phyloP scores from a whole-genome alignment of 2,113 vertebrate species.

The Sceloporus tristichus region DNA sequence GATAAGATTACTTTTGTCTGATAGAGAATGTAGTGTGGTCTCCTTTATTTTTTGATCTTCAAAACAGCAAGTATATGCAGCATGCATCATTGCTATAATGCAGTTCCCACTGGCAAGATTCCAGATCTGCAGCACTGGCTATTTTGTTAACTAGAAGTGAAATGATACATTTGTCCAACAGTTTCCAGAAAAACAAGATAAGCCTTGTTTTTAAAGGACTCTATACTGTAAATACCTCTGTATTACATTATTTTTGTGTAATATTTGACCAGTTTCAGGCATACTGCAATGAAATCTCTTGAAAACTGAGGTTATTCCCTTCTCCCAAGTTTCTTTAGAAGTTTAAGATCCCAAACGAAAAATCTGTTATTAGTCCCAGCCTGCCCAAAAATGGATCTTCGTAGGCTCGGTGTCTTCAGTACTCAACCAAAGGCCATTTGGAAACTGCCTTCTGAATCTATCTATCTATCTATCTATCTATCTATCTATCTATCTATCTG shows the following conservation, averaged over 20 bases:
- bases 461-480: background rate
- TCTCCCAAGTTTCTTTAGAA: background rate
- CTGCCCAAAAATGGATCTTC: background rate
- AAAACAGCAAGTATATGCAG: constrained; percentile 55
- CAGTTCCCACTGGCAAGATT: constrained; percentile 48
- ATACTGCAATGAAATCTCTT: background rate
- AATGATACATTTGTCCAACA: background rate
- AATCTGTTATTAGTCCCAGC: background rate
- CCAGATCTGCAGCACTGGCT: constrained; percentile 39
- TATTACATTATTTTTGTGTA: background rate
- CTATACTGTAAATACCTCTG: constrained; percentile 18
- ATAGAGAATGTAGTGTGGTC: constrained; percentile 54
- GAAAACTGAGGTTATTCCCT: background rate
- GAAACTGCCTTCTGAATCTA: background rate
- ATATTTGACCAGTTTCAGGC: background rate
- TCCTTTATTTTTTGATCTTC: constrained; percentile 40
- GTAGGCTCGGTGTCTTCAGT: background rate
- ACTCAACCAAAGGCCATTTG: no score
- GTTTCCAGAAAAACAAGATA: background rate
- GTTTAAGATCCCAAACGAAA: background rate
- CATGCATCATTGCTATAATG: constrained; percentile 51
- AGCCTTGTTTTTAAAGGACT: background rate
- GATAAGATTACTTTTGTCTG: constrained; percentile 58
- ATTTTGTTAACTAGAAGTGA: constrained; percentile 52
- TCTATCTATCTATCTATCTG: no score